These are phyloP conservation scores for Choloepus hoffmanni DNA, from an alignment of 2,113 vertebrate genomes.

Conservation along the genomic window DNA sequence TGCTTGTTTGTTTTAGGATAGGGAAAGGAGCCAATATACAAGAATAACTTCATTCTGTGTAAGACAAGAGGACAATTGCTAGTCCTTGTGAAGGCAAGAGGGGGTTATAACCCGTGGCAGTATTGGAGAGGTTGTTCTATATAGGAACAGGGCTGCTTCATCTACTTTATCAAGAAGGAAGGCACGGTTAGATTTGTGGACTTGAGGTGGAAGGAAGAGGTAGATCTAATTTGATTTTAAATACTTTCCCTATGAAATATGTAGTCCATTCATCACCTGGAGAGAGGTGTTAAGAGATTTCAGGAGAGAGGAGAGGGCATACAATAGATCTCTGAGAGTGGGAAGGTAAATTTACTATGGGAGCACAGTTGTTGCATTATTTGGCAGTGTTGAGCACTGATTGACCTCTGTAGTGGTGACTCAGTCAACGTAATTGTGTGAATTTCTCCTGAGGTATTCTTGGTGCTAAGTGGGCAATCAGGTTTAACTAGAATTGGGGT, in stretches of 20 bases:
- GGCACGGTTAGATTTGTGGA: background rate
- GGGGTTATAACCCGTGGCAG: background rate
- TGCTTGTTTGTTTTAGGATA: background rate
- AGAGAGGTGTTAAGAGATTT: background rate
- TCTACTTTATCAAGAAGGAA: background rate
- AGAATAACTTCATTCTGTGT: background rate
- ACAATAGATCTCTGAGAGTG: background rate
- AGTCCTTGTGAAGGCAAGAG: background rate
- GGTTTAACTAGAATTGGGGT: background rate
- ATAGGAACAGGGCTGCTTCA: background rate
- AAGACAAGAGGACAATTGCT: background rate
- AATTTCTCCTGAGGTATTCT: background rate
- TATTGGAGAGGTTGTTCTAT: background rate
- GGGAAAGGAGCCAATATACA: background rate
- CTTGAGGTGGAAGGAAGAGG: background rate
- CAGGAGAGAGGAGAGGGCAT: background rate
- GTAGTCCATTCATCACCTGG: background rate
- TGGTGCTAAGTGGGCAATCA: background rate
- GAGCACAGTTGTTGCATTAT: background rate
- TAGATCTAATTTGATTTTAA: background rate
- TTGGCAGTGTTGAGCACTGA: background rate
- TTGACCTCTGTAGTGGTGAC: constrained; percentile 14
- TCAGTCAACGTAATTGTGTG: background rate
- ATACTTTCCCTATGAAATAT: background rate
- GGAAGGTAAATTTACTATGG: background rate